Conservation (phyloP, 2,113 vertebrate species). For the Axis porcinus region DNA sequence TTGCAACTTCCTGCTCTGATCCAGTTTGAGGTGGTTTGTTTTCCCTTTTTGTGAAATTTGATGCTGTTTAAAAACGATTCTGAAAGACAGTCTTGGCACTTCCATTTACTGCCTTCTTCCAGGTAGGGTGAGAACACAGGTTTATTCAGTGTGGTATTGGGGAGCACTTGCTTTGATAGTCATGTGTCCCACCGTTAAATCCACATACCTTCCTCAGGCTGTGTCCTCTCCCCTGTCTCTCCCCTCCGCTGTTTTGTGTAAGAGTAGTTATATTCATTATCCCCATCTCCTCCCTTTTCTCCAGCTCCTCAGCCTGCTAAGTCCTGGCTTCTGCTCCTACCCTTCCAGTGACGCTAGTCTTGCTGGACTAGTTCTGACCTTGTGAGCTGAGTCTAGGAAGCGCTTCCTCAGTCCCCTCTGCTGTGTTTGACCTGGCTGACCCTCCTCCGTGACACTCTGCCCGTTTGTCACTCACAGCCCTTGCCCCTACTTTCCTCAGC, state of each 20-base stretch:
- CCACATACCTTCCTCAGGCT: not conserved
- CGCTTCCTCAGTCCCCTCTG: not conserved
- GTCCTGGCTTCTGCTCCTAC: not conserved
- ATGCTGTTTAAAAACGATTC: slow-evolving; percentile 37
- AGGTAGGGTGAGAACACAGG: not conserved
- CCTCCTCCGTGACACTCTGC: not conserved
- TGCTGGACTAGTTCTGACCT: not conserved
- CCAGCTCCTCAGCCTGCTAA: not conserved
- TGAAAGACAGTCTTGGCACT: not conserved
- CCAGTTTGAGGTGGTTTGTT: slow-evolving; percentile 28
- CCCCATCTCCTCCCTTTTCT: not conserved
- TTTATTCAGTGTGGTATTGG: not conserved
- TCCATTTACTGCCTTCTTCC: not conserved
- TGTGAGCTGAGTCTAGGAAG: not conserved
- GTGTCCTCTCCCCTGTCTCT: not conserved
- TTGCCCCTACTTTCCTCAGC: not conserved
- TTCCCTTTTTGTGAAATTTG: slow-evolving; percentile 51
- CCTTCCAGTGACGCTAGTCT: not conserved
- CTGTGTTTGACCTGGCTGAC: not conserved
- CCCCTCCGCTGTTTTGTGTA: not conserved
- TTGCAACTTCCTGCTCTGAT: slow-evolving; percentile 47
- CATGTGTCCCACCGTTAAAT: not conserved
- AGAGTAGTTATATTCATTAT: not conserved
- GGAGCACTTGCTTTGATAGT: not conserved
- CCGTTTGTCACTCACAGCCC: not conserved